Percentiles rank a stretch among this genome's conserved stretches.
Conservation (phyloP, 1,140 invertebrate genomes). For the Drosophila oshimai region DNA sequence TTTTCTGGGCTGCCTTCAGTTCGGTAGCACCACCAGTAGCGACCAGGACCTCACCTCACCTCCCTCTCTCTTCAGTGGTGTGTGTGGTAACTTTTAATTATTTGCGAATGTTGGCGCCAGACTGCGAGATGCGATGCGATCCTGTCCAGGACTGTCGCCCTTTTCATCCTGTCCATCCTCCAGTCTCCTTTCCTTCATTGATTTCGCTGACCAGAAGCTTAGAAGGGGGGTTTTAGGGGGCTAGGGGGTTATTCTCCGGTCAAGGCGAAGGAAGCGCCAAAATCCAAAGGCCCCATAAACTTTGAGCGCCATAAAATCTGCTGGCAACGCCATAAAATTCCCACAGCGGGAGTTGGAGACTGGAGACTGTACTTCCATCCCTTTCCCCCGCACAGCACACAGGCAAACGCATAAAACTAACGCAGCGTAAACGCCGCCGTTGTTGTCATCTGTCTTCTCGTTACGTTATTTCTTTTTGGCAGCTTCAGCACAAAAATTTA, state of each 20-base stretch:
- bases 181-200: constrained; percentile 53
- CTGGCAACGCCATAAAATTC: constrained; percentile 79
- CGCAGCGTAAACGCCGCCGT: constrained; percentile 68
- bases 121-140: constrained; percentile 64
- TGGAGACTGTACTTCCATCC: constrained; percentile 20
- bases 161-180: constrained; percentile 8
- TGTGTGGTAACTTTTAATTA: constrained; percentile 78
- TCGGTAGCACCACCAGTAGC: constrained; percentile 7
- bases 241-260: background rate
- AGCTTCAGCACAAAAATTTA: constrained; percentile 72
- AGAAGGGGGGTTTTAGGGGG: background rate
- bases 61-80: constrained; percentile 32
- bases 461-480: constrained; percentile 57
- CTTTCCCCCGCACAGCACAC: background rate
- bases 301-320: constrained; percentile 82
- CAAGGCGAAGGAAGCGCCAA: constrained; percentile 45
- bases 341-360: constrained; percentile 64
- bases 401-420: constrained; percentile 77
- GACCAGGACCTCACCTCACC: background rate
- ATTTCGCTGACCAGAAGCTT: constrained; percentile 60
- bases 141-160: constrained; percentile 15
- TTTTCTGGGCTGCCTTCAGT: constrained; percentile 29
- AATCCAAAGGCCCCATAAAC: constrained; percentile 79
- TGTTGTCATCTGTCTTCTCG: constrained; percentile 45
- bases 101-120: constrained; percentile 80